Evolutionary conservation across 2,888 invertebrate genomes (phyloP).

Genomic region (Dryobotodes eremita): DNA sequence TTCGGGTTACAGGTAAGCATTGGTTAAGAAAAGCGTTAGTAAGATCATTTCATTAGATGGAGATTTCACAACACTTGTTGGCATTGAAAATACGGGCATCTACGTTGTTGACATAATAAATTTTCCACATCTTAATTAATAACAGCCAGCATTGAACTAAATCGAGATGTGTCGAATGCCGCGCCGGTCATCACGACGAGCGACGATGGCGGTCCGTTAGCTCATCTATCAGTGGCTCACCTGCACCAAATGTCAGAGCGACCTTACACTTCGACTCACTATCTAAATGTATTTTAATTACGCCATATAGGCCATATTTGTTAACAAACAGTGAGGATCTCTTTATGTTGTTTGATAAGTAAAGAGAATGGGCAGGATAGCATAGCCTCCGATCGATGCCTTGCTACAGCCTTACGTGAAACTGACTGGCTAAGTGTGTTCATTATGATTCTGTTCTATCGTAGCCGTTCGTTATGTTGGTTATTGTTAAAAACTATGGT

Average conservation of each 20-base stretch:
- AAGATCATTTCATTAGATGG: not conserved
- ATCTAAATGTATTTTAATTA: conserved; percentile 20
- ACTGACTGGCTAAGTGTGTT: not conserved
- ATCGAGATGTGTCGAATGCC: conserved; percentile 18
- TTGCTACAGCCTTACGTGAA: too few species aligned
- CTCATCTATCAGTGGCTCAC: not conserved
- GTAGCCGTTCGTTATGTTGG: not conserved
- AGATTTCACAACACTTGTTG: not conserved
- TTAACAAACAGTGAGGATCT: not conserved
- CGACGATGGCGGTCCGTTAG: conserved; percentile 9
- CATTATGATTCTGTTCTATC: not conserved
- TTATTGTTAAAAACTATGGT: not conserved
- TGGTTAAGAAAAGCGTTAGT: not conserved
- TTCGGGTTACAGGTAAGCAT: not conserved
- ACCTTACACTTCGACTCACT: conserved; percentile 47
- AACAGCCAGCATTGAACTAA: conserved; percentile 12
- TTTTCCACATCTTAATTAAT: conserved; percentile 7
- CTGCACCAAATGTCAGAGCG: conserved; percentile 45
- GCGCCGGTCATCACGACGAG: not conserved
- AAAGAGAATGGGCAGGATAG: not conserved
- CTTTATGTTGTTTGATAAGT: not conserved
- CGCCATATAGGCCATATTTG: not conserved
- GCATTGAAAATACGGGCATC: not conserved
- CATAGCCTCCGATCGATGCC: not conserved
- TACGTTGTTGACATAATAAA: conserved; percentile 3